Conservation (phyloP, 2,113 vertebrate genomes). For the Ciconia boyciana region DNA sequence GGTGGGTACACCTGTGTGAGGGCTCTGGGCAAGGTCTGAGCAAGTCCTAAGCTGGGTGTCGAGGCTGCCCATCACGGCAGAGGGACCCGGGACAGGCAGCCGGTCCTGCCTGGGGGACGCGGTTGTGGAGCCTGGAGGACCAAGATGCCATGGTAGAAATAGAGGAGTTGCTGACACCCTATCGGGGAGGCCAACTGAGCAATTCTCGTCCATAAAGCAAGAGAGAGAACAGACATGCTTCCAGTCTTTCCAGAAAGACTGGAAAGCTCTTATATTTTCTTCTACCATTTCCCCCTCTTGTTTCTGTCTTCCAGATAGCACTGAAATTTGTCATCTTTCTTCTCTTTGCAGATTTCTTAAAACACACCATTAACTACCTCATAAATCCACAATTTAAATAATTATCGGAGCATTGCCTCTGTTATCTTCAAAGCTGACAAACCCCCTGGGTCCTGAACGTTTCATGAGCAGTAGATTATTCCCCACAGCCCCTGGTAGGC, state of each 20-base stretch:
- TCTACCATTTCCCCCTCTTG: not conserved
- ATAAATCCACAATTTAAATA: not conserved
- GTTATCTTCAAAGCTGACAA: not conserved
- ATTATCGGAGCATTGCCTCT: not conserved
- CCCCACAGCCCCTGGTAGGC: not conserved
- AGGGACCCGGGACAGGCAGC: not conserved
- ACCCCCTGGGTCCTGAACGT: not conserved
- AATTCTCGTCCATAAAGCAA: not conserved
- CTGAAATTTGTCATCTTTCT: not conserved
- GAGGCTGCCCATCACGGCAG: not conserved
- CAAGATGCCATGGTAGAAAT: accelerated
- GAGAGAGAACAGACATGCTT: not conserved
- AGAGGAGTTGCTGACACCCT: not conserved
- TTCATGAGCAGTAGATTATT: not conserved
- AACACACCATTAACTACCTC: slow-evolving; percentile 19
- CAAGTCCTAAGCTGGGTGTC: not conserved
- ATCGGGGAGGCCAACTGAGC: not conserved
- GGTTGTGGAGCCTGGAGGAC: not conserved
- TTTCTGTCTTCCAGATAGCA: not conserved
- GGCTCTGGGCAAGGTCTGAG: not conserved
- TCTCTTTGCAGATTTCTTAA: not conserved
- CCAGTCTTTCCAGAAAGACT: too few relatives aligned
- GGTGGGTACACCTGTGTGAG: accelerated
- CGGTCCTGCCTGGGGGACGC: not conserved
- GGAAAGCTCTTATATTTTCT: not conserved